A percentile compares a stretch with the other conserved stretches of the same genome.
Conservation (phyloP, 1,140 invertebrate species). For the Nilaparvata lugens region DNA sequence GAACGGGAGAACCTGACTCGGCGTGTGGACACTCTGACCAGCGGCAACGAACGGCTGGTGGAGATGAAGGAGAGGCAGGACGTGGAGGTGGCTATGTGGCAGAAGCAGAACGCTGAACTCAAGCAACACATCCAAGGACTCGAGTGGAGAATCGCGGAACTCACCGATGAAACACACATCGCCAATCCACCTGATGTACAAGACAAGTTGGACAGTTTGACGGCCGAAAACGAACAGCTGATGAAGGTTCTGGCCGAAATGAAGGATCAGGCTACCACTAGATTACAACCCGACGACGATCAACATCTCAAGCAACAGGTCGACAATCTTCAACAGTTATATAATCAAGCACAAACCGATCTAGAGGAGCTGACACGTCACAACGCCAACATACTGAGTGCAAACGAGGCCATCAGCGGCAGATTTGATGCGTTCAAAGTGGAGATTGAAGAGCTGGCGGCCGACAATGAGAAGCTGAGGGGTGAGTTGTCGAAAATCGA, state of each 20-base stretch:
- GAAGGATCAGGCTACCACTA: slow-evolving; percentile 5
- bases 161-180: neutral
- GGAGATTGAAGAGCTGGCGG: slow-evolving; percentile 33
- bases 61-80: slow-evolving; percentile 75
- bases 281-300: too few relatives aligned
- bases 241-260: slow-evolving; percentile 18
- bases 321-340: too few relatives aligned
- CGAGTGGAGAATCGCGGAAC: slow-evolving; percentile 33
- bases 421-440: neutral
- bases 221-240: slow-evolving; percentile 22
- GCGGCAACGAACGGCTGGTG: slow-evolving; percentile 64
- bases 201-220: slow-evolving; percentile 18
- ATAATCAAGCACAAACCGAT: too few relatives aligned
- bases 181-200: neutral
- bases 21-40: slow-evolving; percentile 59
- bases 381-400: too few relatives aligned
- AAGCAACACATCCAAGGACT: slow-evolving; percentile 40
- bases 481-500: slow-evolving; percentile 20
- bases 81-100: slow-evolving; percentile 52
- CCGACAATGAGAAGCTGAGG: slow-evolving; percentile 38
- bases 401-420: neutral
- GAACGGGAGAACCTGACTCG: slow-evolving; percentile 59
- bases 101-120: slow-evolving; percentile 48
- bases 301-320: too few relatives aligned
- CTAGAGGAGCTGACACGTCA: too few relatives aligned